Evolutionary conservation across 2,797 vertebrate species (phyloP).

Genomic region (Anniella stebbinsi): DNA sequence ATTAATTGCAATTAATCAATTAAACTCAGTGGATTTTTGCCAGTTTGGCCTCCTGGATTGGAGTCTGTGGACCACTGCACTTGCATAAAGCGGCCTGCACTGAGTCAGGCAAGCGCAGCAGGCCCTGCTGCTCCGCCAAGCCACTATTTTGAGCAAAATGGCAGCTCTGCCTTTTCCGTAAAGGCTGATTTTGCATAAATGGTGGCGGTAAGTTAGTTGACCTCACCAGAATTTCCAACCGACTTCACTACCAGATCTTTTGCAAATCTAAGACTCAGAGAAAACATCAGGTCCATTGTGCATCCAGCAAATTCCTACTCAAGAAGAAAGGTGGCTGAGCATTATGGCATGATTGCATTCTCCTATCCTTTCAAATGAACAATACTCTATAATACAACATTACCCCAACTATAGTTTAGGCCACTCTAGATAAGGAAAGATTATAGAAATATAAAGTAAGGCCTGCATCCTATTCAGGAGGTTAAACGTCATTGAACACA

Average conservation of each 20-base stretch:
- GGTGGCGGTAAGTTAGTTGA: not conserved
- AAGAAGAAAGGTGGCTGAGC: conserved; percentile 24
- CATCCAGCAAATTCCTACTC: conserved; percentile 30
- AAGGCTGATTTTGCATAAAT: too few species aligned
- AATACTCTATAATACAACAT: conserved; percentile 36
- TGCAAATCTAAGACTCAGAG: not conserved
- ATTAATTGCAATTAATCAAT: too few species aligned
- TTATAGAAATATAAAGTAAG: conserved; percentile 8
- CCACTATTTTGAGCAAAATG: too few species aligned
- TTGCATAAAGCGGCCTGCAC: too few species aligned
- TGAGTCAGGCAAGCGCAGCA: too few species aligned
- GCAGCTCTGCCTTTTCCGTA: too few species aligned
- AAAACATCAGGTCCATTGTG: not conserved
- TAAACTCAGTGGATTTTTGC: too few species aligned
- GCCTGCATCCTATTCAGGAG: conserved; percentile 28
- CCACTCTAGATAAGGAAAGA: conserved; percentile 29
- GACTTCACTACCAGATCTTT: not conserved
- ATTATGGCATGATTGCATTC: conserved; percentile 17
- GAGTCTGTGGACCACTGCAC: too few species aligned
- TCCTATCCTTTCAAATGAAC: conserved; percentile 38
- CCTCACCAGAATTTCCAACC: not conserved
- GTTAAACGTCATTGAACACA: conserved; percentile 43
- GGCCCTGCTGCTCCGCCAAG: too few species aligned
- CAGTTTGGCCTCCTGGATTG: too few species aligned
- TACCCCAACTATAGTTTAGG: conserved; percentile 28